Base-by-base conservation (phyloP, 1,140 invertebrate genomes). In the Drepana arcuata region DNA sequence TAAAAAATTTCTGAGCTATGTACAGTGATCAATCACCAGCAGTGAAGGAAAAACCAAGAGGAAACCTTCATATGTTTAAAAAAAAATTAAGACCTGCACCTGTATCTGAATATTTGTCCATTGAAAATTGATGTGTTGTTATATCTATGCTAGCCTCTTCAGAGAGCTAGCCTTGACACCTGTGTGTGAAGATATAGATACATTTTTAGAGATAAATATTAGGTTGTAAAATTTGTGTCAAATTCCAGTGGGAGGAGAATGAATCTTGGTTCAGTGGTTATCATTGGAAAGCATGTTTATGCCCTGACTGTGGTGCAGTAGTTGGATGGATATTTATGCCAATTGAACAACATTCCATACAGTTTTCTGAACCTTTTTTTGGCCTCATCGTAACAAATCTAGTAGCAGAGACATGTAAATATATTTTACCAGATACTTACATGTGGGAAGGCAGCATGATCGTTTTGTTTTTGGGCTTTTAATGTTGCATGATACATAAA, bases 241-340 rank as follows among this genome's bases (percentile, higher is more conserved):
- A 4, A 41, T 61, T 74, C 39, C 59, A 81, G 74, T 79, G 77
- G 77, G 54, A 65, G 26, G 50, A 62, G 34, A 59, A 54, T 43
- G 51, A 71, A 16, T 61, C 64, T 35, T 82, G 74, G 72, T 82
- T 65, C 56, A 63, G 72, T 25, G 69, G 60, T 18, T 77, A 69
- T 44, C 45, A 34, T 5, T 74, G 67, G 65, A 73, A 62, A 41
- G 53, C 54, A 10, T 82, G 77, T 38, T 33, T 69, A 6, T 82
- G 77, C 34, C 55, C 68, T 13, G 62, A 67, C 7, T 81, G 77
- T 53, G 66, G 61, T 21, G 36, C 35, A 6, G 60, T 58, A 30
- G 14, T 78, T 28, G 77, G 77, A 16, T 79, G 67, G 63, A 37
- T 69, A 14, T 81, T 72, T 65, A 37, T 72, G 40, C 58, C 67